These are phyloP conservation scores for Theretra japonica DNA, from an alignment of 2,888 invertebrate species.

Conservation along the genomic window DNA sequence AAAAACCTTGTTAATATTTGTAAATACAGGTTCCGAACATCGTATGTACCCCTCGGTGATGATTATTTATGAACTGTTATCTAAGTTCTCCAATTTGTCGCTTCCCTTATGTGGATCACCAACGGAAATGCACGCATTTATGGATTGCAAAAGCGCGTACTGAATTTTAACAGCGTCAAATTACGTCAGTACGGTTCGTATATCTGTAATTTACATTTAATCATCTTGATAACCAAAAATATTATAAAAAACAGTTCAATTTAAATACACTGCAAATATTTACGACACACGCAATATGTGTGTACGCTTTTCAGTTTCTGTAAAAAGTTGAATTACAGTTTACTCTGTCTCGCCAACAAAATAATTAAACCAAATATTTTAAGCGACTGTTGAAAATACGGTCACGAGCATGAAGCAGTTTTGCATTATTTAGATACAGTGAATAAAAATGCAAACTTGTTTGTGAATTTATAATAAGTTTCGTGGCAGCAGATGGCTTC, in stretches of 20 bases:
- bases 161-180: constrained; percentile 61
- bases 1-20: constrained; percentile 1
- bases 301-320: background rate
- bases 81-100: constrained; percentile 65
- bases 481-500: constrained; percentile 39
- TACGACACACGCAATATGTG: background rate
- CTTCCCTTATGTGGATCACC: constrained; percentile 63
- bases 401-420: constrained; percentile 8
- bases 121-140: constrained; percentile 74
- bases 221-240: background rate
- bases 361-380: constrained; percentile 1
- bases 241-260: background rate
- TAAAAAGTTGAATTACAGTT: background rate
- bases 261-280: background rate
- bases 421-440: background rate
- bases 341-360: background rate
- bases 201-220: constrained; percentile 23
- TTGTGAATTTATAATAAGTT: constrained; percentile 30
- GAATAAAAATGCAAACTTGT: constrained; percentile 5
- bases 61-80: constrained; percentile 70
- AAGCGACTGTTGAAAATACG: background rate
- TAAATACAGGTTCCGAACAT: background rate
- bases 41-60: constrained; percentile 36
- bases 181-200: constrained; percentile 60
- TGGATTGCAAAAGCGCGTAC: constrained; percentile 60